Evolutionary conservation across 23 tunicate genomes (phyloP).

Genomic region (Trididemnum clinides): DNA sequence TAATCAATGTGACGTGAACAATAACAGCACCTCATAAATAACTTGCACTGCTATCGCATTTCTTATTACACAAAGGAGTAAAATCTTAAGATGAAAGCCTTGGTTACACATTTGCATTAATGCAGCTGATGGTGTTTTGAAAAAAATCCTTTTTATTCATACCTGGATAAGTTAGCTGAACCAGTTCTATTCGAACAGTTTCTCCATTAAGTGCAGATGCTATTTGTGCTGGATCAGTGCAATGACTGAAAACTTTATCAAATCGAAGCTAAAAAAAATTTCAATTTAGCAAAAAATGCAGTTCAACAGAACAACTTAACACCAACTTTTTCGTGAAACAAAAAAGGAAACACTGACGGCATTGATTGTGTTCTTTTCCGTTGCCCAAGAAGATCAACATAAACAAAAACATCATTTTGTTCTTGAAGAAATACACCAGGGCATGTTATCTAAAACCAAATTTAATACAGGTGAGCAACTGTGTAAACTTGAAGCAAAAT

Average conservation of each 20-base stretch:
- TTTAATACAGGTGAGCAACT: background rate
- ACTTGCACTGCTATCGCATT: too few relatives aligned
- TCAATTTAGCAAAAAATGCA: background rate
- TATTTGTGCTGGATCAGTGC: slow-evolving; percentile 88
- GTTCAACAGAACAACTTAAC: background rate
- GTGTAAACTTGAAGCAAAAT: background rate
- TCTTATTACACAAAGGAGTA: too few relatives aligned
- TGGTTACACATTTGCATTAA: too few relatives aligned
- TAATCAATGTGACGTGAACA: too few relatives aligned
- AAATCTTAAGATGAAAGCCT: too few relatives aligned
- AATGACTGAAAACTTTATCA: slow-evolving; percentile 82
- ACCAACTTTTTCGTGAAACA: slow-evolving; percentile 89
- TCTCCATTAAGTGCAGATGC: slow-evolving; percentile 74
- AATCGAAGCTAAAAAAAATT: slow-evolving; percentile 70
- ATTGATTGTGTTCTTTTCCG: slow-evolving; percentile 62
- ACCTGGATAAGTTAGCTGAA: slow-evolving; percentile 93
- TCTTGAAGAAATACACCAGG: slow-evolving; percentile 91
- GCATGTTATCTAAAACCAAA: slow-evolving; percentile 71
- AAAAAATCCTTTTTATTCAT: background rate
- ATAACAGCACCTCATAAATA: too few relatives aligned
- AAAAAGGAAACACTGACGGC: slow-evolving; percentile 91
- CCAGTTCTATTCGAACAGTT: slow-evolving; percentile 69
- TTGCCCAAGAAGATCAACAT: slow-evolving; percentile 87
- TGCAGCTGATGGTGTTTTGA: background rate
- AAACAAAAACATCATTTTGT: slow-evolving; percentile 74